phyloP scores from a whole-genome alignment of 2,113 vertebrate genomes.

The Noctilio leporinus region DNA sequence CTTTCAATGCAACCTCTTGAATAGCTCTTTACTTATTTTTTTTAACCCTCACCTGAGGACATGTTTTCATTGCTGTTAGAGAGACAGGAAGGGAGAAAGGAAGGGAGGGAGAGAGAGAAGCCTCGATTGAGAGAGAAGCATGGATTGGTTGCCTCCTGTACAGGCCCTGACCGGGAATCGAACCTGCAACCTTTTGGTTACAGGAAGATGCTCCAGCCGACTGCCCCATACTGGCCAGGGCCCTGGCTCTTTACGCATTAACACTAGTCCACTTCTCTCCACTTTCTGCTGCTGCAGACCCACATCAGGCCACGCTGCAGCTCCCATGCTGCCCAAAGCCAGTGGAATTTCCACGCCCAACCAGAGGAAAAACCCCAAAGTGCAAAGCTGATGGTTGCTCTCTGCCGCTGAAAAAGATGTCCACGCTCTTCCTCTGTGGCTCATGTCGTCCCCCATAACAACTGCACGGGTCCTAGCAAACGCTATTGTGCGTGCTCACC shows the following conservation, averaged over 20 bases:
- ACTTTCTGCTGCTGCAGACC: not conserved
- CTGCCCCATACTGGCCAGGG: no score
- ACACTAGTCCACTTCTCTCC: no score
- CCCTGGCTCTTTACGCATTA: no score
- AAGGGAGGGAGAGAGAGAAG: no score
- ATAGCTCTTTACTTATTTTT: not conserved
- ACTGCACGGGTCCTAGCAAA: fast-evolving
- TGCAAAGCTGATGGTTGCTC: not conserved
- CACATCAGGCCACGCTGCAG: fast-evolving
- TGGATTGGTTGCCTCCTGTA: no score
- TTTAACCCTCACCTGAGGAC: no score
- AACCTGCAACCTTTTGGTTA: no score
- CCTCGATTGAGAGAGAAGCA: no score
- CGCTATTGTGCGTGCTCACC: not conserved
- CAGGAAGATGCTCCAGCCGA: no score
- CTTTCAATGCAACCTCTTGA: not conserved
- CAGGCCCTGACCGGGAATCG: no score
- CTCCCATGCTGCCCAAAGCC: not conserved
- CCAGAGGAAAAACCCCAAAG: not conserved
- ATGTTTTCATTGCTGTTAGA: no score
- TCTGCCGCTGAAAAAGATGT: not conserved
- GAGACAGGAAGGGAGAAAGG: no score
- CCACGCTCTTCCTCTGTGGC: not conserved
- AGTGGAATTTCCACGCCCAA: not conserved
- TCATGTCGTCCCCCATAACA: not conserved